Evolutionary conservation across 1,140 invertebrate species (phyloP), one percentile per base, ranked within the genome.

Genomic region (Lycorma delicatula): DNA sequence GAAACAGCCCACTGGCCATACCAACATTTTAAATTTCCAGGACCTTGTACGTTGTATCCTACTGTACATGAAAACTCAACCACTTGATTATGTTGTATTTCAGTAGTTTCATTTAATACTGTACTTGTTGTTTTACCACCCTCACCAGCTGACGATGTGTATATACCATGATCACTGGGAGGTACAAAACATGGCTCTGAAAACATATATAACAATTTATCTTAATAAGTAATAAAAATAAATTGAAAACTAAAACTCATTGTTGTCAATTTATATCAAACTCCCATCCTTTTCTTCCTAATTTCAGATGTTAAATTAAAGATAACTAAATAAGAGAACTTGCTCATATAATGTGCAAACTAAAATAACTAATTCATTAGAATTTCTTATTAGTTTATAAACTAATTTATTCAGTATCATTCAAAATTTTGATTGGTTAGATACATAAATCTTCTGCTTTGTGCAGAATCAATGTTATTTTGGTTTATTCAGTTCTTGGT

Each of bases 1-100:
- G 80, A 79, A 0, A 83, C 79, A 1, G 84, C 82, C 86, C 86
- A 91, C 62, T 87, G 82, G 11, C 88, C 87, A 63, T 85, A 82
- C 75, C 81, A 86, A 65, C 88, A 91, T 25, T 81, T 75, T 13
- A 90, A 71, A 64, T 82, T 81, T 11, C 79, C 81, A 0, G 84
- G 77, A 1, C 87, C 87, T 70, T 83, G 78, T 0, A 83, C 73
- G 57, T 82, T 80, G 66, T 82, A 86, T 7, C 85, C 84, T 58
- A 77, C 76, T 63, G 77, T 74, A 70, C 85, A 87, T 16, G 78
- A 77, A 59, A 86, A 79, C 52, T 82, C 77, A 0, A 85, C 76
- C 2, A 80, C 76, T 66, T 84, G 77, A 31, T 64, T 58, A 69
- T 66, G 22, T 69, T 47, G 3, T 70, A 67, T 29, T 70, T 57